Evolutionary conservation across 2,797 vertebrate species (phyloP).

Genomic region (Alectoris magna): DNA sequence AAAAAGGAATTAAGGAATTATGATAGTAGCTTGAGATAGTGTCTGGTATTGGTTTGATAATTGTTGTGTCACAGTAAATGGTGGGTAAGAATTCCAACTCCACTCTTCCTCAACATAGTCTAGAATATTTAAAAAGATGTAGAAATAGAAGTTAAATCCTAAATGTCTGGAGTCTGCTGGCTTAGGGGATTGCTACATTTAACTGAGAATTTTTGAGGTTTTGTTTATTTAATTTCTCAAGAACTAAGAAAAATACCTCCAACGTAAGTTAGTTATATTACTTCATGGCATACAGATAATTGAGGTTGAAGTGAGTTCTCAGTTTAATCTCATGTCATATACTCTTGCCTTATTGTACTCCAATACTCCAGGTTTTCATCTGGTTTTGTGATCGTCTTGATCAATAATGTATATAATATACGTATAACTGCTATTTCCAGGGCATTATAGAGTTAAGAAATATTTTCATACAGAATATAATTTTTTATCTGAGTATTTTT

Average conservation of each 20-base stretch:
- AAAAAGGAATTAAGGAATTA: neutral
- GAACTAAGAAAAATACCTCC: constrained; percentile 24
- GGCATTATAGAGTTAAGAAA: neutral
- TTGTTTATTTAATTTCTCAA: constrained; percentile 5
- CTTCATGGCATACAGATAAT: constrained; percentile 15
- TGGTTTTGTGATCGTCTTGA: constrained; percentile 16
- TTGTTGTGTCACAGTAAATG: neutral
- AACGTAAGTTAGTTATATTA: constrained; percentile 23
- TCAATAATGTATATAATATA: constrained; percentile 19
- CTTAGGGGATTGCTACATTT: neutral
- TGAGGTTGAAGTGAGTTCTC: constrained; percentile 46
- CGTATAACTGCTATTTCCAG: constrained; percentile 23
- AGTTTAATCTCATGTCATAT: constrained; percentile 29
- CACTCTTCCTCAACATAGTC: neutral
- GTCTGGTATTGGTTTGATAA: neutral
- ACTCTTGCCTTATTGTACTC: constrained; percentile 6
- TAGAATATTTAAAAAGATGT: neutral
- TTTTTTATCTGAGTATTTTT: constrained; percentile 1
- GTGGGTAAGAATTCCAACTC: neutral
- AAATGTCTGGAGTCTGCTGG: neutral
- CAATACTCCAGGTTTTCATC: neutral
- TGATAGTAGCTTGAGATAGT: neutral
- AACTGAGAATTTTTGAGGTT: neutral
- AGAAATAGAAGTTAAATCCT: neutral
- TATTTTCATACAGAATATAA: no score